Base-by-base conservation (phyloP, 2,113 vertebrate genomes). In the Lota lota region DNA sequence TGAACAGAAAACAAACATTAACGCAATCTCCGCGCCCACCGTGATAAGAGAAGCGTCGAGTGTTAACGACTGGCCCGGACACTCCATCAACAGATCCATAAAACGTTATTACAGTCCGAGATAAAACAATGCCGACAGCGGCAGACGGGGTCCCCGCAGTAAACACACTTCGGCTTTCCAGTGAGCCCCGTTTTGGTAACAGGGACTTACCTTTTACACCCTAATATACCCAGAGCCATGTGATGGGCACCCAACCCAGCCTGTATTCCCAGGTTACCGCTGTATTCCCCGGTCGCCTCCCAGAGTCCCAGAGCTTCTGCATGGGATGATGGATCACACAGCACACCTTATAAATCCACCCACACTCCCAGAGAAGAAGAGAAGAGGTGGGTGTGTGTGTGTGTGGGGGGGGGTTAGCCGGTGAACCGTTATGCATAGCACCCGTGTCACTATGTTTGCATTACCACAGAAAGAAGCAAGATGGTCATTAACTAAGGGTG, bases 1-100 rank as follows among this genome's bases (percentile, higher is more conserved):
- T 36, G 56, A 84, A 75, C 78, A 74, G 66, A 82, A 72, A 78
- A 81, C 75, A 81, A 85, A 88, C 83, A 88, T 86, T 76, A 79
- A 87, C 83, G 78, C 81, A 84, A 69, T 67, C 86, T 77, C 47
- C 66, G 62, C 12, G 3, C 67, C 62, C 22, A 63, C 73, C 53
- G 82, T 67, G 86, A 89, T 86, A 86, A 87, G 78, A 78, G 50
- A 83, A 69, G 66, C 76, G 63, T 51, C 16, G 67, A 63, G 70
- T 72, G 67, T 82, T 83, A 87, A 33, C 76, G 78, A 85, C 83
- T 78, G 76, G 70, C 74, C 67, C 3, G 60, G 63, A 80, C 82
- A 80, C 80, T 80, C 75, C 58, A 76, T 88, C 89, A 89, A 79
- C 81, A 80, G 84, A 91, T 91, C 87, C 78, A 91, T 91, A 90